A percentile compares a stretch with the other conserved stretches of the same genome.
phyloP scores from a whole-genome alignment of 2,888 invertebrate species.

The Drosophila multiciliata region DNA sequence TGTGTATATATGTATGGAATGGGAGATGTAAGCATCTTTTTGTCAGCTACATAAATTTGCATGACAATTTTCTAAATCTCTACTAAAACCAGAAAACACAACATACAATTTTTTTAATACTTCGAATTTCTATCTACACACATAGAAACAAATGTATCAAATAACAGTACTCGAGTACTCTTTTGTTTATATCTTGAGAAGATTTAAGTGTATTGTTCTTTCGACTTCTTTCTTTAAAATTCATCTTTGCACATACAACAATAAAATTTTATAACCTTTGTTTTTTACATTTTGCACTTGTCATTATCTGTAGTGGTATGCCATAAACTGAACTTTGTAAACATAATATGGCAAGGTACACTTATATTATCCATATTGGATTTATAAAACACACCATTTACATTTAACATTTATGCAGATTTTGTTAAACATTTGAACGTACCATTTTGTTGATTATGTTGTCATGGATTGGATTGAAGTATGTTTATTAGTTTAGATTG shows the following conservation, averaged over 20 bases:
- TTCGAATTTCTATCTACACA: not conserved
- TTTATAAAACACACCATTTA: not conserved
- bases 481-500: not conserved
- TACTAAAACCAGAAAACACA: not conserved
- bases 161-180: not conserved
- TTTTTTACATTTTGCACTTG: constrained; percentile 1
- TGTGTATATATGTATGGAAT: not conserved
- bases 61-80: not conserved
- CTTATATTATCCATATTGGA: not conserved
- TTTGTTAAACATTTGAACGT: constrained; percentile 38
- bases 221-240: not conserved
- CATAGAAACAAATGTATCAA: not conserved
- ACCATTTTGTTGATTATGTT: constrained; percentile 37
- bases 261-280: not conserved
- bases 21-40: not conserved
- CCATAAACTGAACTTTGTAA: not conserved
- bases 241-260: constrained; percentile 9
- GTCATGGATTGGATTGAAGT: constrained; percentile 4
- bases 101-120: not conserved
- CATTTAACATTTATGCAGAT: not conserved
- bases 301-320: not conserved
- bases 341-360: not conserved
- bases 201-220: not conserved
- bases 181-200: not conserved
- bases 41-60: not conserved